Percentiles rank a stretch among this genome's conserved stretches.
Evolutionary conservation across 2,888 invertebrate genomes (phyloP).

Genomic region (Lamproptera curius): DNA sequence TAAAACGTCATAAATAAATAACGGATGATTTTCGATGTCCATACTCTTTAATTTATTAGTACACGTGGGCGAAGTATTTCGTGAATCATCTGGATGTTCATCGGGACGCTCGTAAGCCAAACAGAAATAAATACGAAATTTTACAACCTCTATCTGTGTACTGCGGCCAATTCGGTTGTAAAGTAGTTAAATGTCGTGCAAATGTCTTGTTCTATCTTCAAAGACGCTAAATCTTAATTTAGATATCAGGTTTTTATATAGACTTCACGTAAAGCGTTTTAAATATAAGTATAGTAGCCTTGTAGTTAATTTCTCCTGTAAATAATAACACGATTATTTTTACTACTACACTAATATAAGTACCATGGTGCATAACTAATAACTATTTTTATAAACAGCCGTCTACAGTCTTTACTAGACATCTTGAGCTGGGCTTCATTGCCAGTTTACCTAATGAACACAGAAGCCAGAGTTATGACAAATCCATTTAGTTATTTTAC

Average conservation of each 20-base stretch:
- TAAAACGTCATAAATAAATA: too few species aligned
- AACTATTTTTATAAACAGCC: conserved; percentile 6
- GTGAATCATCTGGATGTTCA: background rate
- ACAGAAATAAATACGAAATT: background rate
- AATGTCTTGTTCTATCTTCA: background rate
- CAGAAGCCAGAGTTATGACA: conserved; percentile 16
- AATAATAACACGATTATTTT: conserved; percentile 4
- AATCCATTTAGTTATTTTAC: conserved; percentile 20
- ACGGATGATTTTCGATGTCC: too few species aligned
- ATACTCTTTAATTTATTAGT: too few species aligned
- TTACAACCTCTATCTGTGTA: conserved; percentile 3
- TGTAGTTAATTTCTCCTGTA: background rate
- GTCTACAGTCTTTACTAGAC: background rate
- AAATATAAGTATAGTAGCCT: too few species aligned
- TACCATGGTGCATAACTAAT: background rate
- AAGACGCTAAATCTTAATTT: too few species aligned
- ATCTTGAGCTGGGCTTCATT: conserved; percentile 14
- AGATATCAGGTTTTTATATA: too few species aligned
- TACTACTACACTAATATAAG: background rate
- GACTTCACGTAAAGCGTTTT: too few species aligned
- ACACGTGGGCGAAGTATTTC: conserved; percentile 23
- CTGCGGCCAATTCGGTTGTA: conserved; percentile 4
- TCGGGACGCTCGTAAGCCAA: background rate
- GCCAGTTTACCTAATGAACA: conserved; percentile 11
- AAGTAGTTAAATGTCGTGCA: background rate